phyloP scores from a whole-genome alignment of 2,113 vertebrate species.

The Bubo bubo region DNA sequence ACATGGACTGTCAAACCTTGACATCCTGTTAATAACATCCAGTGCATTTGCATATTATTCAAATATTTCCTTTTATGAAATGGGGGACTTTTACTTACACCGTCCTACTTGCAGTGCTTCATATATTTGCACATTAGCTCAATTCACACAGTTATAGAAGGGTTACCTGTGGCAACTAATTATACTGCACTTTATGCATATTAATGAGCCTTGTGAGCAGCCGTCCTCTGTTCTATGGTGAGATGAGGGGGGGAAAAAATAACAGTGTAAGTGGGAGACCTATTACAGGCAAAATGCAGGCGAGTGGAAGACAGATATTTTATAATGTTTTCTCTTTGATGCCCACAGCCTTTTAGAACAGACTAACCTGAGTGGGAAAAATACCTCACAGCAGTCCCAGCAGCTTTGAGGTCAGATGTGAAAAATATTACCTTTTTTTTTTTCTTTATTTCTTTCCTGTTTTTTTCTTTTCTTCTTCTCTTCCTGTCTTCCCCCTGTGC shows the following conservation, averaged over 20 bases:
- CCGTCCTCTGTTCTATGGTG: conserved; percentile 53
- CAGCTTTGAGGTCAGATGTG: conserved; percentile 62
- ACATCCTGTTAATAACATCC: conserved; percentile 85
- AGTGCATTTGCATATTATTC: conserved; percentile 85
- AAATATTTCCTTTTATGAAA: conserved; percentile 82
- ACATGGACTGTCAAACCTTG: conserved; percentile 83
- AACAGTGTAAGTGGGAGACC: conserved; percentile 67
- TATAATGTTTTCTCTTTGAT: conserved; percentile 64
- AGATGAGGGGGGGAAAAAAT: conserved; percentile 62
- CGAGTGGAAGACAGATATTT: conserved; percentile 47
- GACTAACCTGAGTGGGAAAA: conserved; percentile 25
- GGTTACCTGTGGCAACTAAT: conserved; percentile 86
- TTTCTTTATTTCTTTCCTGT: background rate
- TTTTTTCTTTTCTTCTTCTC: background rate
- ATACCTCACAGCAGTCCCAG: conserved; percentile 51
- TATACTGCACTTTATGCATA: conserved; percentile 80
- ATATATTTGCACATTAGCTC: conserved; percentile 75
- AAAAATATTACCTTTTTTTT: background rate
- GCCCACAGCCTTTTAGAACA: conserved; percentile 49
- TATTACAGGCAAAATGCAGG: conserved; percentile 64
- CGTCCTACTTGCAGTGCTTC: conserved; percentile 39
- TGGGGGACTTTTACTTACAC: conserved; percentile 67
- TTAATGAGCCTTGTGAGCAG: conserved; percentile 75
- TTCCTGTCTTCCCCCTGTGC: background rate
- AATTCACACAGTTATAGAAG: conserved; percentile 76